Evolutionary conservation across 2,113 vertebrate species (phyloP), one percentile per base, ranked within the genome.

Genomic region (Erythrolamprus reginae): DNA sequence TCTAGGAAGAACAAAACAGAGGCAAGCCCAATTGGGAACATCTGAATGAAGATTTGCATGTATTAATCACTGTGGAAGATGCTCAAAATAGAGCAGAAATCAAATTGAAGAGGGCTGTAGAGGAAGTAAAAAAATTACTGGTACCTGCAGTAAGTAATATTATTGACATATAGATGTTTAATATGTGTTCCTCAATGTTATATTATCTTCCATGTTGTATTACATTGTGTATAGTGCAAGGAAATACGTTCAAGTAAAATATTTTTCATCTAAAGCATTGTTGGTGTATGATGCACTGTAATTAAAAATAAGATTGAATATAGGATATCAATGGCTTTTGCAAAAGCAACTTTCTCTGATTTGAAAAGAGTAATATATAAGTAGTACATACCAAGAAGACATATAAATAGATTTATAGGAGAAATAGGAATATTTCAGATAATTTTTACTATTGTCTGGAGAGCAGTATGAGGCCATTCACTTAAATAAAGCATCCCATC

Each of bases 11-110:
- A 93, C 98, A 99, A 97, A 99, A 99, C 94, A 96, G 99, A 97
- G 99, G 98, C 95, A 99, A 99, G 94, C 98, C 99, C 93, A 99
- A 99, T 94, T 99, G 99, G 99, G 98, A 99, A 93, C 98, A 99
- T 93, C 98, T 99, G 94, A 99, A 98, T 94, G 98, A 99, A 97
- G 99, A 99, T 93, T 97, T 99, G 90, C 99, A 99, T 83, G 99
- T 99, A 93, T 96, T 99, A 91, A 99, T 99, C 97, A 99, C 98
- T 87, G 99, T 99, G 97, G 99, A 99, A 96, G 99, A 99, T 96
- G 98, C 99, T 92, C 98, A 99, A 92, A 99, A 99, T 96, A 97
- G 99, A 94, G 99, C 99, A 93, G 98, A 99, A 97, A 98, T 99
- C 96, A 99, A 99, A 89, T 97, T 99, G 96, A 98, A 98, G 97